Base-by-base conservation (phyloP, 92 coral and sea anemone genomes). In the Plumapathes pennacea region DNA sequence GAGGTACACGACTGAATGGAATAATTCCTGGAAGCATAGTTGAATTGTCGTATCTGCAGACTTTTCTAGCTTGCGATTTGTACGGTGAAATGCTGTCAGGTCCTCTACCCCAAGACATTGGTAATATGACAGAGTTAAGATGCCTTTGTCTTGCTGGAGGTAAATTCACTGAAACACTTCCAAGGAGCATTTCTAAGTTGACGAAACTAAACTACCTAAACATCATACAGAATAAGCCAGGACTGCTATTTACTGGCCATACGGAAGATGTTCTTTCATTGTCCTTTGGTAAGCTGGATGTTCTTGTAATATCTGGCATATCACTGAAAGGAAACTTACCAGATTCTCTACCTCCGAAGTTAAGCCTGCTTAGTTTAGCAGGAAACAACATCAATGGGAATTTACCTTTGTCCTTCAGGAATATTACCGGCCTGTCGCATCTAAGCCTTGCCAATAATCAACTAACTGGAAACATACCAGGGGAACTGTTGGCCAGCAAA, bases 391-490 rank as follows among this genome's bases (percentile, higher is more conserved):
- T 85, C 5, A 38, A 48, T 0, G 94, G 88, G 3, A 24, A 15
- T 1, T 45, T 85, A 17, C 50, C 71, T 0, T 11, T 51, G 10
- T 65, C 12, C 5, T 43, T 72, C 32, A 44, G 42, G 2, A 57
- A 55, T 9, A 41, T 48, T 25, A 36, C 20, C 31, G 34, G 31
- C 1, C 56, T 74, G 4, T 3, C 1, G 10, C 52, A 45, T 1
- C 56, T 85, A 11, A 52, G 42, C 24, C 62, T 85, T 10, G 80
- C 76, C 4, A 39, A 47, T 5, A 85, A 70, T 34, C 41, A 20
- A 2, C 60, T 85, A 9, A 29, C 32, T 8, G 94, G 88, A 10
- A 56, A 57, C 29, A 66, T 85, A 26, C 94, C 77, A 4, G 59
- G 46, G 12, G 28, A 48, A 6, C 21, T 58, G 45, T 38, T 70